Evolutionary conservation across 2,888 invertebrate species (phyloP), one percentile per base, ranked within the genome.

Genomic region (Helleia helle): DNA sequence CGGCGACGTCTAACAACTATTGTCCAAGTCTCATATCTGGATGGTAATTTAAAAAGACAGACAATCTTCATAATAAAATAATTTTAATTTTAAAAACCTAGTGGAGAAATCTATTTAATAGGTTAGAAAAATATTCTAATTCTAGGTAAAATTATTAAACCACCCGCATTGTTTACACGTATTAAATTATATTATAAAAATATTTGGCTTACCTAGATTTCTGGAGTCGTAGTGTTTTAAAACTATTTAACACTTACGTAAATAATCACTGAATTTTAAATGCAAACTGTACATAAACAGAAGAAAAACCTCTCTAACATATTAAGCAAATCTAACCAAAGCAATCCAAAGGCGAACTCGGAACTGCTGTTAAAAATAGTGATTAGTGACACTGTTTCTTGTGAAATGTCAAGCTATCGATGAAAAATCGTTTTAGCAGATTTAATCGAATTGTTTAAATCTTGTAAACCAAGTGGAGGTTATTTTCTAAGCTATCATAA

Each of bases 221-320:
- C 22, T 12, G 15, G 9, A 18, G 5, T 18, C 9, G 4, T 7
- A 12, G 18, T 18, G 5, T 12, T 22, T 8, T 13, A 11, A 12
- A 11, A 34, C 9, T 34, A 12, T 13, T 22, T 12, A 22, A 11
- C 34, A 66, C 61, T 59, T 58, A 59, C 5, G 25, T 5, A 25
- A 36, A 25, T 36, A 11, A 18, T 13, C 25, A 26, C 24, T 3
- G 14, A 36, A n/a, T 8, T 36, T 13, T 11, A 13, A 14, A 36
- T 24, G 18, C 6, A 15, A 26, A 14, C 26, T 24, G 14, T 31
- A 25, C 25, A 17, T 76, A 81, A 83, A 81, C 80, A 80, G 68
- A 67, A 65, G 62, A 52, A 49, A 51, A 49, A 50, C 43, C 43
- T 43, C 45, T 48, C 40, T 48, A 52, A 48, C 52, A 54, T 54